These are phyloP conservation scores for Pantala flavescens DNA, from an alignment of 1,140 invertebrate species.

Conservation along the genomic window DNA sequence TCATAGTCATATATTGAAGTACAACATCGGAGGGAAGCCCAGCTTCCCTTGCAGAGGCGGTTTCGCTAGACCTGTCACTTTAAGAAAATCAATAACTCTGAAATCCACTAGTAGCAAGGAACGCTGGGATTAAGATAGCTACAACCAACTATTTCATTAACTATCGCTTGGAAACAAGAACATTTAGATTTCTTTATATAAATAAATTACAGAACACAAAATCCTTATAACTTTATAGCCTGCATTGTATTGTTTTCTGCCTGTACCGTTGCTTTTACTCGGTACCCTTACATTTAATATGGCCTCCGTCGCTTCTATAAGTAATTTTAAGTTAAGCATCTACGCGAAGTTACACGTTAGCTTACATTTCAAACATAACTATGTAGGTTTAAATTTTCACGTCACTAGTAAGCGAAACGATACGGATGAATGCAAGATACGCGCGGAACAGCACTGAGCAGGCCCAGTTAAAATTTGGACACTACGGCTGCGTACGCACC, in stretches of 20 bases:
- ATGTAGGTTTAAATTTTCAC: neutral
- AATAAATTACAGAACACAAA: neutral
- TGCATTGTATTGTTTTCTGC: neutral
- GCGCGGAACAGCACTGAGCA: constrained; percentile 47
- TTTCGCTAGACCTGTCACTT: constrained; percentile 7
- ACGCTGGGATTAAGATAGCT: constrained; percentile 20
- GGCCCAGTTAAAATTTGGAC: constrained; percentile 69
- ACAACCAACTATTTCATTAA: neutral
- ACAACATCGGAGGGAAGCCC: no score
- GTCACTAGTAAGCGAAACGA: constrained; percentile 3
- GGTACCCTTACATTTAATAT: constrained; percentile 1
- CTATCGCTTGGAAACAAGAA: neutral
- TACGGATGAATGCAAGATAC: constrained; percentile 23
- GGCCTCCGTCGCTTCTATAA: constrained; percentile 1
- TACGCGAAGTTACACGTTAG: neutral
- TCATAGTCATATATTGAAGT: no score
- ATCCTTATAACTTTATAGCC: neutral
- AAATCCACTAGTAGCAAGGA: constrained; percentile 22
- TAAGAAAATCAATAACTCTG: constrained; percentile 23
- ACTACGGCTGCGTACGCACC: constrained; percentile 82
- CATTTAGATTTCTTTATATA: neutral
- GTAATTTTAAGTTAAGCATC: neutral
- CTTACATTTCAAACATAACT: constrained; percentile 5
- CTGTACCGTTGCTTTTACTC: neutral
- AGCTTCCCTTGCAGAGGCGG: neutral